Evolutionary conservation across 2,888 invertebrate genomes (phyloP), one percentile per base, ranked within the genome.

Genomic region (Strigamia transsilvanica): DNA sequence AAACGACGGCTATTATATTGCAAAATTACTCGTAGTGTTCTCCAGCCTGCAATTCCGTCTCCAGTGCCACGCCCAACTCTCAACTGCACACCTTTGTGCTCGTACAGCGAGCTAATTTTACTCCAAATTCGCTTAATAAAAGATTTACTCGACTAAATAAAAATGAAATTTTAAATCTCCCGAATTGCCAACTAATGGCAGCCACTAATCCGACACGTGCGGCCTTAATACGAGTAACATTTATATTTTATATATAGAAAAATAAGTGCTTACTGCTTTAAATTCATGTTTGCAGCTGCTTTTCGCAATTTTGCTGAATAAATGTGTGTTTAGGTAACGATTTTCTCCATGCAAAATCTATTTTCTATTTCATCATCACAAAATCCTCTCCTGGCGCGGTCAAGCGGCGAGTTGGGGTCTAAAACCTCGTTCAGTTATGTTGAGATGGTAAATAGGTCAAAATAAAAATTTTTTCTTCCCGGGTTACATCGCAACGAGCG

Each of bases 201-300:
- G 3, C 27, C 27, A 27, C 27, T 27, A 2, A 27, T 27, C 27
- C 27, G 27, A 27, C 27, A 27, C 27, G 27, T 27, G 27, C 27
- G 3, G 27, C 3, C 27, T 27, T 1, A 27, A 27, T 27, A 27
- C 27, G 27, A 27, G 2, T 27, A 1, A 27, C 2, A 38, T 38
- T 38, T 38, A 38, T 5, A 56, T 6, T 21, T 46, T 46, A 13
- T n/a, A 56, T 3, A 56, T 56, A 56, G 1, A 9, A 18, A 7
- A 56, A n/a, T 18, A 5, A 56, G 56, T 56, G 56, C 56, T 56
- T 56, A 56, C 56, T 56, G 56, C 18, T 56, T 56, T 21, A 46
- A 46, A 46, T 46, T 46, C 46, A 56, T 56, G 6, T 56, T 56
- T 56, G 56, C 56, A 56, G 56, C 18, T 56, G 56, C n/a, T 56